Percentiles rank a stretch among this genome's conserved stretches.
phyloP scores from a whole-genome alignment of 2,113 vertebrate species.

The Otocyon megalotis region DNA sequence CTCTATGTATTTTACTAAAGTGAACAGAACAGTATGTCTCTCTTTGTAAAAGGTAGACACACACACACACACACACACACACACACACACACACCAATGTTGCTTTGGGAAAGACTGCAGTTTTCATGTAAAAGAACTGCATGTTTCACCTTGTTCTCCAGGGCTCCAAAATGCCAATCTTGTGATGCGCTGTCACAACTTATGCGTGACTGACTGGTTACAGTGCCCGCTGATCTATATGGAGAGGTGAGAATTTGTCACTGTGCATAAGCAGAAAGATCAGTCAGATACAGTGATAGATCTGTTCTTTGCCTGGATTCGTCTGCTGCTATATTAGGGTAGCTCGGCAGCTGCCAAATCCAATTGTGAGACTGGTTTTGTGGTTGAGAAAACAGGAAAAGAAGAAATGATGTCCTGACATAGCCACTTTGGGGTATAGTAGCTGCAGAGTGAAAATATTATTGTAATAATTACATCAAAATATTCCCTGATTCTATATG shows the following conservation, averaged over 20 bases:
- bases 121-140: constrained; percentile 78
- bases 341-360: constrained; percentile 84
- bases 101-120: constrained; percentile 70
- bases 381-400: constrained; percentile 79
- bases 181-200: constrained; percentile 86
- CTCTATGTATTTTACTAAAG: constrained; percentile 41
- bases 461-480: constrained; percentile 62
- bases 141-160: constrained; percentile 84
- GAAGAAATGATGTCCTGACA: constrained; percentile 78
- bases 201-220: constrained; percentile 85
- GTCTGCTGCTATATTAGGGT: constrained; percentile 86
- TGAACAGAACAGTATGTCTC: constrained; percentile 49
- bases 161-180: constrained; percentile 83
- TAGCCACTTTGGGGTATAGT: constrained; percentile 71
- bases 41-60: constrained; percentile 44
- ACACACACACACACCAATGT: neutral
- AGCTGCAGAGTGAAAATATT: constrained; percentile 55
- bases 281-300: constrained; percentile 88
- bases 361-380: constrained; percentile 83
- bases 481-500: neutral
- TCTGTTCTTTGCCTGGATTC: constrained; percentile 87
- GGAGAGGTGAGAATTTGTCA: constrained; percentile 90
- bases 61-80: neutral
- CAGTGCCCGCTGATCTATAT: constrained; percentile 87
- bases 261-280: constrained; percentile 88